Evolutionary conservation across 2,113 vertebrate species (phyloP), one percentile per base, ranked within the genome.

Genomic region (Columbina picui): DNA sequence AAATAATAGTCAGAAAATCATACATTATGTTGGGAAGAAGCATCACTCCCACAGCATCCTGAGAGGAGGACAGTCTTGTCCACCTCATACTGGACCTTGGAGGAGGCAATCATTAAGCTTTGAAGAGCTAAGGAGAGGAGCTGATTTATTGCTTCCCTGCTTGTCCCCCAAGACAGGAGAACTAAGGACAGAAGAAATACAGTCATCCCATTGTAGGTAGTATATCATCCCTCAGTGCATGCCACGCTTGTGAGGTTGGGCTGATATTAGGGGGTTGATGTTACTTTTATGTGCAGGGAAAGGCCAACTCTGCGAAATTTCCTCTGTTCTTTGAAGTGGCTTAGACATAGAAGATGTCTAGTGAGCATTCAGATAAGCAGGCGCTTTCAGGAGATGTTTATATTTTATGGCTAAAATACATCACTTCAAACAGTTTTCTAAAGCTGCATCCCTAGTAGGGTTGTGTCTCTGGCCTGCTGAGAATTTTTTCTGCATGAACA

Each of bases 11-110:
- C 13, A 0, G 23, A 43, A 80, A 81, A 36, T 63, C 15, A 10
- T 52, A 41, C 0, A 0, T 73, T 74, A 15, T 2, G 2, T 50
- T 34, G 32, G 20, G 17, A 78, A 36, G 5, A 30, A 45, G 2
- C 25, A 5, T 77, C 6, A 7, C 80, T 91, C 55, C 20, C 2
- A 2, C 41, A 60, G 30, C 7, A 10, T 68, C 26, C 30, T 34
- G 41, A 75, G 30, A 34, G 38, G 6, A 27, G 16, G 52, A 77
- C 10, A 23, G 22, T 56, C 21, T 81, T 38, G 21, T 74, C 38
- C 4, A 21, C 14, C 18, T 75, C 30, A 16, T 38, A 29, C 34
- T 59, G 41, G 25, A 61, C 19, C 16, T 34, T 19, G 25, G 10
- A 50, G 55, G 20, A 68, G 9, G 20, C 39, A 17, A 16, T 13